Evolutionary conservation across 35 echinoderm and acorn worm species (phyloP).

Genomic region (Chiridota heheva): DNA sequence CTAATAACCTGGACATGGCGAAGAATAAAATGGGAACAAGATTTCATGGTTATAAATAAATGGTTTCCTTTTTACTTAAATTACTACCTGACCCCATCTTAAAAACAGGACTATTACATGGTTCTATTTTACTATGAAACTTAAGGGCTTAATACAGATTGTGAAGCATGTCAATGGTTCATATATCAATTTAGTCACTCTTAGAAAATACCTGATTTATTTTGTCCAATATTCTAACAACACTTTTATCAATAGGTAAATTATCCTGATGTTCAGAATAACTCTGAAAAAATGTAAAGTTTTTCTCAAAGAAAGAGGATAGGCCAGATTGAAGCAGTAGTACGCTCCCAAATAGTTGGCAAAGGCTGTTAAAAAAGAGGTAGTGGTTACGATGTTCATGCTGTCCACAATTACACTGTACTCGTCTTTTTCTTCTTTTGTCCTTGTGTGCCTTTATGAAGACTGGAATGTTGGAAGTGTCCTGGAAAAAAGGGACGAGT

Average conservation of each 20-base stretch:
- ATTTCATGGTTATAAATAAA: too few species aligned
- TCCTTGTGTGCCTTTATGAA: not conserved
- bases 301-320: constrained; percentile 5
- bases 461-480: not conserved
- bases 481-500: constrained; percentile 10
- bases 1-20: too few species aligned
- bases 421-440: not conserved
- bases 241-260: not conserved
- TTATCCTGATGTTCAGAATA: constrained; percentile 25
- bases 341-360: constrained; percentile 8
- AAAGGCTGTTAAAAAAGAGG: not conserved
- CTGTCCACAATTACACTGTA: not conserved
- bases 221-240: constrained; percentile 1
- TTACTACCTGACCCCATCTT: too few species aligned
- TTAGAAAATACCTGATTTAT: too few species aligned
- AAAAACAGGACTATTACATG: too few species aligned
- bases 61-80: too few species aligned
- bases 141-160: too few species aligned
- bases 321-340: constrained; percentile 25
- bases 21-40: too few species aligned
- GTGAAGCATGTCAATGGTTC: too few species aligned
- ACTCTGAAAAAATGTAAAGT: constrained; percentile 16
- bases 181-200: too few species aligned
- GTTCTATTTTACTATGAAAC: too few species aligned
- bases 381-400: not conserved